Base-by-base conservation (phyloP, 1,140 invertebrate species). In the Nymphalis io region DNA sequence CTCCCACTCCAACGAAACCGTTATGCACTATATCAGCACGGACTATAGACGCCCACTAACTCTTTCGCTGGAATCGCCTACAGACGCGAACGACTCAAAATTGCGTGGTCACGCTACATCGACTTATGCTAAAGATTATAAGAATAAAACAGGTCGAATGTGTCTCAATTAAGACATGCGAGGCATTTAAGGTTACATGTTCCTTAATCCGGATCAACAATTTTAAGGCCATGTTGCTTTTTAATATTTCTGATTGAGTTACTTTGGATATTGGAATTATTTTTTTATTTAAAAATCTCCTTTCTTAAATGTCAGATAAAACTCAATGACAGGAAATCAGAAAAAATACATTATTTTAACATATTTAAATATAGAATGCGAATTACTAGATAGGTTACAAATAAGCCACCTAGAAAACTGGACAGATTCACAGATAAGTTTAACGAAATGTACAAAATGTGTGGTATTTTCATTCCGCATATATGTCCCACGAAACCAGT, bases 51-150 rank as follows among this genome's bases (percentile, higher is more conserved):
- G 75, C 80, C 80, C 72, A 83, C 81, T 59, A 61, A 62, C 53
- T 66, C 62, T 65, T 76, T 83, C 75, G 75, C 74, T 75, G 66
- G 68, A 60, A 73, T 78, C 80, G 77, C 78, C 82, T 78, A 84
- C 82, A 68, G 72, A 67, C 65, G 68, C 65, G 70, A 74, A 70
- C 72, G 60, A 27, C 68, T 68, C 21, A 72, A 67, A 75, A 78
- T 76, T 69, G 68, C 68, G 58, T 68, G 72, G 79, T 74, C 70
- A 74, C 73, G 65, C 60, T 73, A 72, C 73, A 71, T 72, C 63
- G 70, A 20, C 60, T 67, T 61, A 63, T 63, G 65, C 27, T 39
- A 62, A 71, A 71, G 60, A 73, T 74, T 62, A 66, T 70, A 51
- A 64, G 57, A 67, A 67, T 62, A 70, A 58, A 57, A 53, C 39